Conservation (phyloP, 2,113 vertebrate genomes). For the Melospiza melodia region DNA sequence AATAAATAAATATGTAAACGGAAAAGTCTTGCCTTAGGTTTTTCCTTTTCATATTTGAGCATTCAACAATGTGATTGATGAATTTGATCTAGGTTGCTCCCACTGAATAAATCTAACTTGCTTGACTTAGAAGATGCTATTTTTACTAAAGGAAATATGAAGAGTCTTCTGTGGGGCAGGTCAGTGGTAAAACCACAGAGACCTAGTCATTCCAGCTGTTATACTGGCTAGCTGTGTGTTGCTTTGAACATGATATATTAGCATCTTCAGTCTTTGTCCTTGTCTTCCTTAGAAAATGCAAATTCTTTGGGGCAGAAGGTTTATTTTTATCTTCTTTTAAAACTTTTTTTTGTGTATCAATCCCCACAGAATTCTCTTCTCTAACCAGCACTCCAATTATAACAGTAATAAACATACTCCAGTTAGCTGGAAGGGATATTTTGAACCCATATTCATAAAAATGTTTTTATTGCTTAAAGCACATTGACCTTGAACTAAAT, state of each 20-base stretch:
- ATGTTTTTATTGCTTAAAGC: not conserved
- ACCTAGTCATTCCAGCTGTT: not conserved
- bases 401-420: not conserved
- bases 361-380: not conserved
- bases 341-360: fast-evolving
- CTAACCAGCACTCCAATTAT: not conserved
- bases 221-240: not conserved
- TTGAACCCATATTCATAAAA: not conserved
- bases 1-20: not conserved
- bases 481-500: constrained; percentile 14
- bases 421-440: not conserved
- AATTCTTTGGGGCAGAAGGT: not conserved
- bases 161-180: not conserved
- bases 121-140: not conserved
- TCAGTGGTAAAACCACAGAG: not conserved
- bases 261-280: not conserved
- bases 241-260: not conserved
- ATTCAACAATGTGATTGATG: not conserved
- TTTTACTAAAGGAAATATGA: not conserved
- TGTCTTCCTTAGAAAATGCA: not conserved
- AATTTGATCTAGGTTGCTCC: not conserved
- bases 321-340: not conserved
- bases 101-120: not conserved
- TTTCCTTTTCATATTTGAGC: not conserved
- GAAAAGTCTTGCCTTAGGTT: not conserved